phyloP scores from a whole-genome alignment of 2,113 vertebrate species.

The Ptychochromis oligacanthus region DNA sequence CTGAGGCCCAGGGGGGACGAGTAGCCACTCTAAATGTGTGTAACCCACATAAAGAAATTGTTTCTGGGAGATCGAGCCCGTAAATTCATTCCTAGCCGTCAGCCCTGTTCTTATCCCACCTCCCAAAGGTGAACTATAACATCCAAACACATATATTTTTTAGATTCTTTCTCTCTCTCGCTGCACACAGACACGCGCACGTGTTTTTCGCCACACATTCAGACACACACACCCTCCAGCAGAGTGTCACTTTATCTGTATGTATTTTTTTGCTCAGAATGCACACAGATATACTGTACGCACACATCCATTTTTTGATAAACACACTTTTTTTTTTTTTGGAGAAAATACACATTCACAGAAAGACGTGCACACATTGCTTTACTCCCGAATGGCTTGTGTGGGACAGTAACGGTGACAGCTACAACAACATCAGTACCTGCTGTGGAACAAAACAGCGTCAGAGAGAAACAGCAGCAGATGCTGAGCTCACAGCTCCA shows the following conservation, averaged over 20 bases:
- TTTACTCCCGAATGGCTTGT: constrained; percentile 49
- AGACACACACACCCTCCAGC: constrained; percentile 32
- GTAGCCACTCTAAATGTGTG: constrained; percentile 75
- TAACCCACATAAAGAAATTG: constrained; percentile 79
- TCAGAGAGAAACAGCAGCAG: constrained; percentile 57
- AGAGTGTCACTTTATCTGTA: constrained; percentile 3
- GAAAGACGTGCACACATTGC: constrained; percentile 20
- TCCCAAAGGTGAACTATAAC: constrained; percentile 73
- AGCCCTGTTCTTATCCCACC: constrained; percentile 69
- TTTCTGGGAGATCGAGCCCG: constrained; percentile 71
- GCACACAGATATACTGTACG: constrained; percentile 1
- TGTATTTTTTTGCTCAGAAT: constrained; percentile 8
- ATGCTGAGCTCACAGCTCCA: constrained; percentile 56
- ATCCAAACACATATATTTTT: constrained; percentile 69
- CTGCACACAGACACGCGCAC: background rate
- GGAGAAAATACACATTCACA: background rate
- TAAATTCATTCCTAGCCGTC: constrained; percentile 74
- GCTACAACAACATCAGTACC: constrained; percentile 54
- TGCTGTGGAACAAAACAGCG: constrained; percentile 58
- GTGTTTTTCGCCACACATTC: background rate
- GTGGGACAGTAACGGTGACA: constrained; percentile 59
- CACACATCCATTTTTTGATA: background rate
- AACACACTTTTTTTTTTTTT: background rate
- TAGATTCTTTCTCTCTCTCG: constrained; percentile 13
- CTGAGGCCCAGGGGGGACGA: constrained; percentile 51